Base-by-base conservation (phyloP, 1,140 invertebrate species). In the Scaptomyza pallida region DNA sequence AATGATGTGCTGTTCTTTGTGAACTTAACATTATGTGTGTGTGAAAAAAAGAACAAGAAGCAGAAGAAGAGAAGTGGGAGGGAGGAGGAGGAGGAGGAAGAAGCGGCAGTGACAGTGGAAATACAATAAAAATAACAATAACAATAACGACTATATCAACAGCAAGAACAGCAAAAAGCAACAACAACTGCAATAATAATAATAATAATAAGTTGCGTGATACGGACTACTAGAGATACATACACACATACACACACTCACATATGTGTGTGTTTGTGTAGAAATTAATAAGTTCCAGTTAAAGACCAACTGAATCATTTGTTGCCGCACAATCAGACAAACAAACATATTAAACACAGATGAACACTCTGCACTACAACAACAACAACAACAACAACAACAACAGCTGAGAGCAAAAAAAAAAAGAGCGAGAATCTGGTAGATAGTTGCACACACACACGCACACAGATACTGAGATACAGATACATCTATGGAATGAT, bases 231-330 rank as follows among this genome's bases (percentile, higher is more conserved):
- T 61, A 56, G n/a, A 67, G n/a, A 37, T 26, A 52, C 50, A 33
- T 35, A 21, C 12, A n/a, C n/a, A n/a, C n/a, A n/a, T n/a, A n/a
- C n/a, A n/a, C n/a, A n/a, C n/a, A n/a, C n/a, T n/a, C n/a, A n/a
- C n/a, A 4, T 43, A 2, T 48, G 19, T 41, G 9, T 41, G 26
- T 73, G 63, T 54, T 45, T 75, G 41, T 72, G 52, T 72, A 54
- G 63, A 76, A 76, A 74, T 61, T 74, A 76, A 74, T 74, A 75
- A 72, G 73, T 75, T 75, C 69, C 69, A 75, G 69, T 75, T 75
- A 75, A 75, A 75, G 73, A 75, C 62, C 73, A 75, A 72, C 73
- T 75, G 69, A 75, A 72, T 75, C 73, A 75, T 72, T 75, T 75
- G 72, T 75, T 72, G 72, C 61, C 69, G 56, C 51, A 75, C 69